Conservation (phyloP, 1,140 invertebrate genomes). For the Drosophila bocki region DNA sequence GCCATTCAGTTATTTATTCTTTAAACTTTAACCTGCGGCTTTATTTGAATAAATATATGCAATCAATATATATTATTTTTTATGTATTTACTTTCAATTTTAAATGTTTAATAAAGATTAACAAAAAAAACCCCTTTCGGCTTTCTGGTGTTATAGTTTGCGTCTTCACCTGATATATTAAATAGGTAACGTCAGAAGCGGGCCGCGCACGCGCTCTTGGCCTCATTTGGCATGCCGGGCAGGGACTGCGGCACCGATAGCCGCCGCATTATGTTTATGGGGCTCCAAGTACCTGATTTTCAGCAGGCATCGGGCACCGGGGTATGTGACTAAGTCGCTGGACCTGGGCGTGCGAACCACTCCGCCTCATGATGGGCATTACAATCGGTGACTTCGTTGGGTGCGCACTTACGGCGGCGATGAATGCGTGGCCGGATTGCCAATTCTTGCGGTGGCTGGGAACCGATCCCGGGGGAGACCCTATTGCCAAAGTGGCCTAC, state of each 20-base stretch:
- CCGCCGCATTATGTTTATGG: constrained; percentile 48
- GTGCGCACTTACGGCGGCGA: constrained; percentile 17
- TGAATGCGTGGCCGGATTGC: constrained; percentile 36
- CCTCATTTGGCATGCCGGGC: constrained; percentile 58
- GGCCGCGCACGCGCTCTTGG: constrained; percentile 61
- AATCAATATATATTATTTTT: no score
- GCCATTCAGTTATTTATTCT: not conserved
- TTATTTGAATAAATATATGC: not conserved
- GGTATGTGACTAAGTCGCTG: constrained; percentile 47
- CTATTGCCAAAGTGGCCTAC: constrained; percentile 40
- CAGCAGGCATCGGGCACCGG: not conserved
- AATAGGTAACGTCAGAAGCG: constrained; percentile 48
- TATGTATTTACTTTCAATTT: not conserved
- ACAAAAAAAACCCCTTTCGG: not conserved
- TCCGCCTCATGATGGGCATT: constrained; percentile 51
- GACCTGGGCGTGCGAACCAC: constrained; percentile 65
- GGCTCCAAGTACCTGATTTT: constrained; percentile 1
- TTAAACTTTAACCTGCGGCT: not conserved
- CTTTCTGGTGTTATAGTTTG: constrained; percentile 18
- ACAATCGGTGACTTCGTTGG: constrained; percentile 26
- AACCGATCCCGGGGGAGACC: constrained; percentile 21
- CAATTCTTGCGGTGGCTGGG: constrained; percentile 13
- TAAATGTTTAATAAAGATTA: not conserved
- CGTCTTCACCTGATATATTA: not conserved
- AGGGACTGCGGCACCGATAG: constrained; percentile 24